Conservation (phyloP, 1,140 invertebrate genomes). For the Andricus grossulariae region DNA sequence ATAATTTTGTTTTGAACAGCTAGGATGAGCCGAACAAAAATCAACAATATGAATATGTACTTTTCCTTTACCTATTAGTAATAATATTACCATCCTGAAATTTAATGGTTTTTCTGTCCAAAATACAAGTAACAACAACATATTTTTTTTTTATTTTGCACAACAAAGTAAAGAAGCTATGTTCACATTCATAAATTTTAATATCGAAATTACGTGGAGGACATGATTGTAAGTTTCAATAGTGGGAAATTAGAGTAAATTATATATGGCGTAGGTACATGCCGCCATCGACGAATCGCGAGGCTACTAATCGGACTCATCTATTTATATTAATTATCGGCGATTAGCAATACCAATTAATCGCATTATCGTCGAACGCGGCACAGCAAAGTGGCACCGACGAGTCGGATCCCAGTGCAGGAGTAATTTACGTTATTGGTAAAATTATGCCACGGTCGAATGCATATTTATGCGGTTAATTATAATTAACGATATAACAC, state of each 20-base stretch:
- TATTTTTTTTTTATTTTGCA: too few species aligned
- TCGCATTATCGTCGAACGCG: conserved; percentile 72
- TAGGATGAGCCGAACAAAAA: too few species aligned
- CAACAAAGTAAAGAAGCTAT: too few species aligned
- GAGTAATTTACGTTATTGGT: conserved; percentile 76
- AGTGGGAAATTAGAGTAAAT: conserved; percentile 59
- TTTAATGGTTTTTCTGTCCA: too few species aligned
- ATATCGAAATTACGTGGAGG: too few species aligned
- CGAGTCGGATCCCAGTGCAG: conserved; percentile 58
- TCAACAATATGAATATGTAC: too few species aligned
- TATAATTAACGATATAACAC: conserved; percentile 76
- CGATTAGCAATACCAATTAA: conserved; percentile 77
- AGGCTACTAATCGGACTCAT: conserved; percentile 71
- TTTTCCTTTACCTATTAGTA: too few species aligned
- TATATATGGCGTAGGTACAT: conserved; percentile 50
- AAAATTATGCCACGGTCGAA: conserved; percentile 75
- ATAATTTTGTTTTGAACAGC: too few species aligned
- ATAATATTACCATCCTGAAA: too few species aligned
- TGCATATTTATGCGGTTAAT: conserved; percentile 76
- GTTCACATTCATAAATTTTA: too few species aligned
- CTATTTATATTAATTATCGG: conserved; percentile 77
- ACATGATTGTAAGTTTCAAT: conserved; percentile 58
- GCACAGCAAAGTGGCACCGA: conserved; percentile 44
- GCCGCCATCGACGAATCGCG: conserved; percentile 54
- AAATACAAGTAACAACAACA: too few species aligned